A percentile compares a stretch with the other conserved stretches of the same genome.
phyloP scores from a whole-genome alignment of 1,140 invertebrate genomes.

The Helicoverpa zea region DNA sequence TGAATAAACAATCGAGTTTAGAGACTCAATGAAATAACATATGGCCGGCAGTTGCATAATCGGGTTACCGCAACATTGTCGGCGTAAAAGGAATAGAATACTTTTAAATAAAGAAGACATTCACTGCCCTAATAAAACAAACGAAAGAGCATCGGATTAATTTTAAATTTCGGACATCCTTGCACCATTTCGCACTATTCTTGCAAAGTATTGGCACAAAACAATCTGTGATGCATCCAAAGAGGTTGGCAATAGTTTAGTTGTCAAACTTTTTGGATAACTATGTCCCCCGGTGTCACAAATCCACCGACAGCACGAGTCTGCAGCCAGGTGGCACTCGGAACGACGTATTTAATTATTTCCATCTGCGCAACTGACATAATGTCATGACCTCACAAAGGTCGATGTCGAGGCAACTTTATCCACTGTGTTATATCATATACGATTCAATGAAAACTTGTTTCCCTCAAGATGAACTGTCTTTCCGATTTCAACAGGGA shows the following conservation, averaged over 20 bases:
- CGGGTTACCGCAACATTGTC: neutral
- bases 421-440: slow-evolving; percentile 50
- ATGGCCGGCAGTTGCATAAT: slow-evolving; percentile 27
- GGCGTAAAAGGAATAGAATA: slow-evolving; percentile 9
- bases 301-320: neutral
- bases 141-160: no score
- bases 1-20: slow-evolving; percentile 32
- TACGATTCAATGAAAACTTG: slow-evolving; percentile 69
- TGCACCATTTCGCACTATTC: neutral
- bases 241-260: slow-evolving; percentile 6
- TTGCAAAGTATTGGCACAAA: slow-evolving; percentile 21
- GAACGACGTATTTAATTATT: slow-evolving; percentile 35
- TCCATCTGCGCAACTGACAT: slow-evolving; percentile 53
- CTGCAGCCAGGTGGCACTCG: slow-evolving; percentile 7
- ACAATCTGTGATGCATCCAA: neutral
- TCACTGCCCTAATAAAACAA: no score
- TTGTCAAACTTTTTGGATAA: neutral
- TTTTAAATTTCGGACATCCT: no score
- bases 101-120: no score
- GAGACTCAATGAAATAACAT: slow-evolving; percentile 30
- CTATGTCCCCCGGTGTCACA: neutral
- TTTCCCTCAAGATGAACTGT: slow-evolving; percentile 50
- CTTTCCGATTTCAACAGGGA: slow-evolving; percentile 18
- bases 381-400: slow-evolving; percentile 71
- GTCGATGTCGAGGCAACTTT: slow-evolving; percentile 56